Conservation (phyloP, 2,113 vertebrate genomes). For the Sphaerodactylus townsendi region DNA sequence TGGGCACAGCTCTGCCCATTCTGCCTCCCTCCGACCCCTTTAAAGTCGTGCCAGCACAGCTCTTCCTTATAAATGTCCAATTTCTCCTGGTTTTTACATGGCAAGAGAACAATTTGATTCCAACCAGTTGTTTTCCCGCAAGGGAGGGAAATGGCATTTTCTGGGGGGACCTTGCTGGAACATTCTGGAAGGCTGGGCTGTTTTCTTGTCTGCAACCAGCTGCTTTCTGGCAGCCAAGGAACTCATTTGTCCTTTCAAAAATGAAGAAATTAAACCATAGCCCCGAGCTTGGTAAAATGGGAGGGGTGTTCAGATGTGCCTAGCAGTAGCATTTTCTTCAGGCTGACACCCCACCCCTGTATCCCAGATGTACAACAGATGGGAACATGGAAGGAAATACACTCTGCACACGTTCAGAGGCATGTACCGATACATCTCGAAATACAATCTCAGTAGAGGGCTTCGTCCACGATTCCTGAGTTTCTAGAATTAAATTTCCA, state of each 20-base stretch:
- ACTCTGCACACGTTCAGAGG: background rate
- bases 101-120: accelerated
- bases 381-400: background rate
- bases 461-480: too few species aligned
- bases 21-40: accelerated
- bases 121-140: background rate
- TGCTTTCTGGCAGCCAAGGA: background rate
- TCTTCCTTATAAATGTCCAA: accelerated
- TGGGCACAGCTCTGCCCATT: accelerated
- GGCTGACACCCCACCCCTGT: background rate
- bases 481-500: too few species aligned
- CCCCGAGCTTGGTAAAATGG: background rate
- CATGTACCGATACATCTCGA: too few species aligned
- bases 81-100: background rate
- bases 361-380: background rate
- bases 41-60: background rate
- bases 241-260: background rate
- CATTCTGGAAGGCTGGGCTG: background rate
- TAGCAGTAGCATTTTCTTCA: background rate
- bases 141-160: background rate
- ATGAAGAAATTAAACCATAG: background rate
- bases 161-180: background rate
- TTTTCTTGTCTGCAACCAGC: background rate
- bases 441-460: too few species aligned
- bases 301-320: background rate